phyloP scores from a whole-genome alignment of 2,797 vertebrate genomes.

The Gymnoscopelus microlampas region DNA sequence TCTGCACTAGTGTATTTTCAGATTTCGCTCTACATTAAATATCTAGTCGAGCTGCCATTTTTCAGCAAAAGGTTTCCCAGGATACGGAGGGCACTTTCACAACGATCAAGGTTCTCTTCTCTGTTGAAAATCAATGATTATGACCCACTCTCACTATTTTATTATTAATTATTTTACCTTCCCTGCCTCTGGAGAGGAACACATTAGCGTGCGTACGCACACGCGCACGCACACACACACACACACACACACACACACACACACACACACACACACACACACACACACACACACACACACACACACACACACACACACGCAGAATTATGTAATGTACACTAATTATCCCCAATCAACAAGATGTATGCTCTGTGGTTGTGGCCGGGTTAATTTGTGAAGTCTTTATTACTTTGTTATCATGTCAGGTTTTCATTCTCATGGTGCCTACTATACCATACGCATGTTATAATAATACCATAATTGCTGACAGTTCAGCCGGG shows the following conservation, averaged over 20 bases:
- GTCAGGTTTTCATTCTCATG: constrained; percentile 63
- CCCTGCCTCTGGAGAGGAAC: background rate
- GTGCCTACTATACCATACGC: constrained; percentile 56
- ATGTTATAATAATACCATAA: constrained; percentile 70
- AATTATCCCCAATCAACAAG: constrained; percentile 63
- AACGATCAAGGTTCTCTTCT: too few relatives aligned
- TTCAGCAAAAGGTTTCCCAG: too few relatives aligned
- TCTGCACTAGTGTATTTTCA: too few relatives aligned
- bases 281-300: background rate
- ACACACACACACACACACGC: background rate
- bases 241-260: constrained; percentile 6
- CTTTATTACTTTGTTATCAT: constrained; percentile 77
- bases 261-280: background rate
- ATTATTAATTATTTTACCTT: background rate
- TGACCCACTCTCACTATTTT: too few relatives aligned
- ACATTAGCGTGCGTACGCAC: background rate
- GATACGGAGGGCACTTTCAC: too few relatives aligned
- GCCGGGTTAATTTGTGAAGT: constrained; percentile 74
- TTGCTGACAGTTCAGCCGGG: constrained; percentile 72
- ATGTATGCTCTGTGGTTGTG: constrained; percentile 56
- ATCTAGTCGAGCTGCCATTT: too few relatives aligned
- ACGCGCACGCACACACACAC: background rate
- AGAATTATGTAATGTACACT: constrained; percentile 36
- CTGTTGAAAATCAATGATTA: too few relatives aligned
- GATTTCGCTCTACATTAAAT: too few relatives aligned